Evolutionary conservation across 2,113 vertebrate species (phyloP).

Genomic region (Callipepla californica): DNA sequence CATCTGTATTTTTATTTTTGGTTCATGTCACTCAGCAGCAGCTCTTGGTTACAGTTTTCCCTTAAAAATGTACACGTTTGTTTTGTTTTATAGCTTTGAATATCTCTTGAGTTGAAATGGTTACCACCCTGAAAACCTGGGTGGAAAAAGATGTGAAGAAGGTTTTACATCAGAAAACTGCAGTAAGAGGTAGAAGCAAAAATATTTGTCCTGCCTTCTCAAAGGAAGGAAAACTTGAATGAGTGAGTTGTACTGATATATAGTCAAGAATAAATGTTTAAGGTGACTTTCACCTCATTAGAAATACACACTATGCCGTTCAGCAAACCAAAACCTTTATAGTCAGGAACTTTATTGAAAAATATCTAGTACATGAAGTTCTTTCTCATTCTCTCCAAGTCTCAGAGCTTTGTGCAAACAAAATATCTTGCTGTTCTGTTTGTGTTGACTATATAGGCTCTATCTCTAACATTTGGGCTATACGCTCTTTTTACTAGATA

Average conservation of each 20-base stretch:
- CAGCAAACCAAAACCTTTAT: background rate
- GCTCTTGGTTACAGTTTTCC: background rate
- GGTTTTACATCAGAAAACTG: constrained; percentile 15
- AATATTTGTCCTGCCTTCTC: background rate
- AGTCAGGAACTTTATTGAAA: background rate
- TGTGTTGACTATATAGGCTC: background rate
- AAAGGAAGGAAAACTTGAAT: constrained; percentile 38
- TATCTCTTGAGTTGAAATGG: background rate
- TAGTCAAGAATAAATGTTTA: constrained; percentile 25
- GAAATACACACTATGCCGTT: constrained; percentile 1
- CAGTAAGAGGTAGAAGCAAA: background rate
- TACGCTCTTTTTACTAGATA: background rate
- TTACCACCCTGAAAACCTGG: constrained; percentile 8
- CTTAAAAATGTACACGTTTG: background rate
- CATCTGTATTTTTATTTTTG: constrained; percentile 67
- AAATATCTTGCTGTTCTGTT: background rate
- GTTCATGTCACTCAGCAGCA: constrained; percentile 13
- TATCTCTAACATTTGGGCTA: background rate
- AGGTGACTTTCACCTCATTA: constrained; percentile 15
- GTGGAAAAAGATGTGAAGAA: background rate
- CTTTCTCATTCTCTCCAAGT: background rate
- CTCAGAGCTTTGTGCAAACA: background rate
- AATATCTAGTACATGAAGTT: background rate
- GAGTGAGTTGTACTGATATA: constrained; percentile 8
- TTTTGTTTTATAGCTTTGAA: background rate